Evolutionary conservation across 2,888 invertebrate species (phyloP).

Genomic region (Kryphioiulus occultus): DNA sequence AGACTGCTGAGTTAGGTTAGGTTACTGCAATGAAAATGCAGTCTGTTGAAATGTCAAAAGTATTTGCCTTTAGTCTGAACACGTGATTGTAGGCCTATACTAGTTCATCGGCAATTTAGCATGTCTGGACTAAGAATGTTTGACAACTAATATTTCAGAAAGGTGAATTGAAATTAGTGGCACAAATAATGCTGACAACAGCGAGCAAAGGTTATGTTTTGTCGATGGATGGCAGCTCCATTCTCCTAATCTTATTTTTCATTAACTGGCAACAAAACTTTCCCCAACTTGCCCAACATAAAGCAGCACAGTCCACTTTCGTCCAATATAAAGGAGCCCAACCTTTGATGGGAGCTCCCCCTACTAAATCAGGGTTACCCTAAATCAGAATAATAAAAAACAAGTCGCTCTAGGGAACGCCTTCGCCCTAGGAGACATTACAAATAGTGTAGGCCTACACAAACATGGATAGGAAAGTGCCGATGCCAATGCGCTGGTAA

Average conservation of each 20-base stretch:
- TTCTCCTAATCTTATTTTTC: neutral
- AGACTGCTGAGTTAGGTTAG: no score
- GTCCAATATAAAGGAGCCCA: neutral
- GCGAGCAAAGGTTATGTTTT: neutral
- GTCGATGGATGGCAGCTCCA: neutral
- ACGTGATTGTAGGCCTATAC: no score
- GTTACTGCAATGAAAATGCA: no score
- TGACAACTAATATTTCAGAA: no score
- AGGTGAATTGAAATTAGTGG: no score
- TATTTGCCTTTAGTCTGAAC: no score
- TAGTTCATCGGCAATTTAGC: no score
- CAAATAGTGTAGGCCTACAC: neutral
- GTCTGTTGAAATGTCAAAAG: no score
- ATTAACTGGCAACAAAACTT: neutral
- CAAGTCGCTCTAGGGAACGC: neutral
- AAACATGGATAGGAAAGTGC: no score
- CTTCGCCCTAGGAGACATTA: neutral
- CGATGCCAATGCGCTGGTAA: no score
- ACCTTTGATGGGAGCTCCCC: neutral
- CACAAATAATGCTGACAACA: neutral
- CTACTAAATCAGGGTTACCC: neutral
- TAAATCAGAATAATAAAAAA: neutral
- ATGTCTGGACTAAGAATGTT: no score
- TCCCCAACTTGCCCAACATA: neutral
- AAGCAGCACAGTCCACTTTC: neutral